Conservation (phyloP, 2,888 invertebrate species). For the Dichetophora obliterata region DNA sequence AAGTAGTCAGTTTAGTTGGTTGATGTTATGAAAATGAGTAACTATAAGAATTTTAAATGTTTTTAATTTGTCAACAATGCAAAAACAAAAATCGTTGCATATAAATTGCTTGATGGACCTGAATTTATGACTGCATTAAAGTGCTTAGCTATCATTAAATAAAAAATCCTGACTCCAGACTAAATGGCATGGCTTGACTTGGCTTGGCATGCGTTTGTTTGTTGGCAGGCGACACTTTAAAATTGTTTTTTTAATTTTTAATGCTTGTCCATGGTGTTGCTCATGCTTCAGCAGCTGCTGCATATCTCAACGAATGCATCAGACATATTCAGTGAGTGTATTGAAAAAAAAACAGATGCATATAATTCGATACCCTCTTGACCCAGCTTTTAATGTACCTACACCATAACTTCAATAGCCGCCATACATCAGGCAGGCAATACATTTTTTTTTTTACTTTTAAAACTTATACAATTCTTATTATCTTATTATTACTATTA, state of each 20-base stretch:
- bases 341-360: conserved; percentile 3
- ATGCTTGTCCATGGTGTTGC: not conserved
- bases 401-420: conserved; percentile 19
- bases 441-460: conserved; percentile 10
- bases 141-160: conserved; percentile 13
- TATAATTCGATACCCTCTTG: conserved; percentile 30
- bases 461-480: not conserved
- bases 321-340: too few relatives aligned
- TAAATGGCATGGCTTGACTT: not conserved
- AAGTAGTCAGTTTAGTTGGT: not conserved
- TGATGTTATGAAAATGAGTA: not conserved
- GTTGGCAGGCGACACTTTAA: conserved; percentile 7
- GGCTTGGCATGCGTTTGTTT: not conserved
- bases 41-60: not conserved
- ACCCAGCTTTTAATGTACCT: conserved; percentile 29
- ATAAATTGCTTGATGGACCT: conserved; percentile 8
- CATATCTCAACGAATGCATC: not conserved
- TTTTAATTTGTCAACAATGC: not conserved
- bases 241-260: not conserved
- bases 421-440: conserved; percentile 17
- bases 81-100: not conserved
- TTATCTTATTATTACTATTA: too few relatives aligned
- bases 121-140: conserved; percentile 14
- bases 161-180: not conserved
- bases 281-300: not conserved